These are phyloP conservation scores for Phoenicopterus ruber DNA, from an alignment of 2,113 vertebrate species.

Conservation along the genomic window DNA sequence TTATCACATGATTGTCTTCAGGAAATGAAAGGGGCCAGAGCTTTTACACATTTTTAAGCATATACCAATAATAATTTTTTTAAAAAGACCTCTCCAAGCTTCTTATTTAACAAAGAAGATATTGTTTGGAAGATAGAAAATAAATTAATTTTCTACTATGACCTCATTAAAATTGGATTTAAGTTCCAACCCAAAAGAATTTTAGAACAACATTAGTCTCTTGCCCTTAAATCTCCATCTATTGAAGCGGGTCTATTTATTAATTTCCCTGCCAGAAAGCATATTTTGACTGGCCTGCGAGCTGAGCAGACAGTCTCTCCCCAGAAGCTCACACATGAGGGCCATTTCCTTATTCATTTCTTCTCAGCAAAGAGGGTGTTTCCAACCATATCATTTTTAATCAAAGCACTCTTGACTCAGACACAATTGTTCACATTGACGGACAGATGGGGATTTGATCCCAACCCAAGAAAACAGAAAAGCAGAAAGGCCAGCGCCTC, in stretches of 20 bases:
- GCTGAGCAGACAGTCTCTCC: conserved; percentile 49
- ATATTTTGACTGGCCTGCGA: conserved; percentile 55
- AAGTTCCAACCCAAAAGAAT: conserved; percentile 53
- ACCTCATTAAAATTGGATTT: conserved; percentile 67
- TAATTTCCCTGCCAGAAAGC: conserved; percentile 54
- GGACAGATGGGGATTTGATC: conserved; percentile 57
- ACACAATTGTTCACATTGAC: conserved; percentile 58
- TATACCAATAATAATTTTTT: not conserved
- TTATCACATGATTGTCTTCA: conserved; percentile 35
- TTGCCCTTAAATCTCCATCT: conserved; percentile 48
- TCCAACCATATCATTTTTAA: conserved; percentile 57
- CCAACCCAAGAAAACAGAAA: conserved; percentile 7
- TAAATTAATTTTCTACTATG: conserved; percentile 46
- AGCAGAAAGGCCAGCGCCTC: conserved; percentile 20
- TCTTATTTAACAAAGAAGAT: conserved; percentile 40
- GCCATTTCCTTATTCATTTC: conserved; percentile 49
- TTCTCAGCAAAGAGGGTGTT: conserved; percentile 45
- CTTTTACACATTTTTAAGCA: not conserved
- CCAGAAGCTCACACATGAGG: conserved; percentile 45
- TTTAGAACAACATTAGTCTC: conserved; percentile 51
- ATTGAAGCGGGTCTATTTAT: conserved; percentile 41
- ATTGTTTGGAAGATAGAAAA: conserved; percentile 59
- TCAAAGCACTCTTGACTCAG: conserved; percentile 57
- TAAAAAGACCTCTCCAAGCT: not conserved
- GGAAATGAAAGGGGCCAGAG: conserved; percentile 30